Conservation (phyloP, 2,113 vertebrate genomes). For the Mola mola region DNA sequence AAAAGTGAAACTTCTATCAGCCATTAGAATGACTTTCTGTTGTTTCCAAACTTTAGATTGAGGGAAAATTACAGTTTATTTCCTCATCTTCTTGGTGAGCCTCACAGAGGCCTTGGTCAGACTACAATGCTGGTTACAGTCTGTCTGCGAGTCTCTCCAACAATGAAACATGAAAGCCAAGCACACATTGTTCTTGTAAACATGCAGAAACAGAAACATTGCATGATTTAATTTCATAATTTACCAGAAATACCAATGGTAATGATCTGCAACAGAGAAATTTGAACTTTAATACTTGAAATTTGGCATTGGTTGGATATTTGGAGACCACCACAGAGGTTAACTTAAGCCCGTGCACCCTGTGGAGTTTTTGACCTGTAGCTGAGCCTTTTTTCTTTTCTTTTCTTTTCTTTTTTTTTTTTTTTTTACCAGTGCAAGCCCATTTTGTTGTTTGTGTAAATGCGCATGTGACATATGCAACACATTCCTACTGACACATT, state of each 20-base stretch:
- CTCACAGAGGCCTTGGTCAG: background rate
- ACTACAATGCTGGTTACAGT: too few species aligned
- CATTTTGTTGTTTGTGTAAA: background rate
- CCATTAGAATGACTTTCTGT: background rate
- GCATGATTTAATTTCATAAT: too few species aligned
- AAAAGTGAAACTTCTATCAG: too few species aligned
- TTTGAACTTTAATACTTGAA: background rate
- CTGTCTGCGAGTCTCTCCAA: constrained; percentile 19
- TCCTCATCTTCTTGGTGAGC: constrained; percentile 3
- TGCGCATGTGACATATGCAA: background rate
- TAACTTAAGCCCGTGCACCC: too few species aligned
- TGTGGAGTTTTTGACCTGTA: too few species aligned
- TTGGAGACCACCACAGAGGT: too few species aligned
- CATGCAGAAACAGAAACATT: too few species aligned
- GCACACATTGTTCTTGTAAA: too few species aligned
- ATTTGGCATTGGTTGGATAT: background rate
- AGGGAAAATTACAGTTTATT: background rate
- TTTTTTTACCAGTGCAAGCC: background rate
- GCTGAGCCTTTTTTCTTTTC: too few species aligned
- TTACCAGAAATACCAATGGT: constrained; percentile 6
- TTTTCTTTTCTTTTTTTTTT: too few species aligned
- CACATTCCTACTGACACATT: background rate
- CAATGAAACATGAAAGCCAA: background rate
- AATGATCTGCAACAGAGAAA: background rate
- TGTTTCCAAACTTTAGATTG: background rate